Evolutionary conservation across 2,888 invertebrate genomes (phyloP).

Genomic region (Folsomia manolachei): DNA sequence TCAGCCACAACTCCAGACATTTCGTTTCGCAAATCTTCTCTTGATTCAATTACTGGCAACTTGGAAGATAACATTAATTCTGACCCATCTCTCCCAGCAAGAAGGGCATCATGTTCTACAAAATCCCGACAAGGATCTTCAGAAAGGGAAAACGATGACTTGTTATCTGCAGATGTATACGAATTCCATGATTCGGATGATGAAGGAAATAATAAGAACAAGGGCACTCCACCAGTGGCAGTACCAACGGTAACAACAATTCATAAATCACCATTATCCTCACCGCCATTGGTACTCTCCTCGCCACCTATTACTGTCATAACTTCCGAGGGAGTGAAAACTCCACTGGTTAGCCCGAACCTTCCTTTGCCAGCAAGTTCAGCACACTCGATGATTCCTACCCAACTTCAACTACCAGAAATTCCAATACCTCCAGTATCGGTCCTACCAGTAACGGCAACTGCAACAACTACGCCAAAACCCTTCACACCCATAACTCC

Average conservation of each 20-base stretch:
- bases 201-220: conserved; percentile 27
- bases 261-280: conserved; percentile 23
- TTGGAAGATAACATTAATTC: not conserved
- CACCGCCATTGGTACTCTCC: conserved; percentile 19
- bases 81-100: not conserved
- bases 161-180: conserved; percentile 69
- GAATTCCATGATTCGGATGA: conserved; percentile 88
- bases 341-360: not conserved
- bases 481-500: not conserved
- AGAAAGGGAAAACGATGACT: conserved; percentile 1
- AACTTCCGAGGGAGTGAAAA: not conserved
- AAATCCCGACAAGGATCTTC: conserved; percentile 23
- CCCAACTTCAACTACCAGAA: not conserved
- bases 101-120: not conserved
- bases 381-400: not conserved
- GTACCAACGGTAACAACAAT: conserved; percentile 26
- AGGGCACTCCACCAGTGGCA: conserved; percentile 6
- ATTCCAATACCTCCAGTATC: not conserved
- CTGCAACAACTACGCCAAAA: not conserved
- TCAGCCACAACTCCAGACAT: not conserved
- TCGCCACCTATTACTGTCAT: conserved; percentile 3
- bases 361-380: not conserved
- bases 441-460: not conserved
- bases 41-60: conserved; percentile 3
- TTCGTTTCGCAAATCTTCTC: not conserved